Conservation (phyloP, 2,888 invertebrate genomes). For the Pseudeuparius sepicola region DNA sequence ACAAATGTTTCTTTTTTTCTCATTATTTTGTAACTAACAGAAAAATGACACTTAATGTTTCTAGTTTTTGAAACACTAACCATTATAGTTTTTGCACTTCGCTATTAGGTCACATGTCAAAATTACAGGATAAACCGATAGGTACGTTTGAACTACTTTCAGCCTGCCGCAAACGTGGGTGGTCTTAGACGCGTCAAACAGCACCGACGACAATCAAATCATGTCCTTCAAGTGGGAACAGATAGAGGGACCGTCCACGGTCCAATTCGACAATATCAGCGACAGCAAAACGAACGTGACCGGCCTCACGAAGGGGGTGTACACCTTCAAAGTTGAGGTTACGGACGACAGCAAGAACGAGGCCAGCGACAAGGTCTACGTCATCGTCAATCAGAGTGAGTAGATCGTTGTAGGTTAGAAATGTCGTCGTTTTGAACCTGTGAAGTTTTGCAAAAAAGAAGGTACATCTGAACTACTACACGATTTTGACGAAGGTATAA, state of each 20-base stretch:
- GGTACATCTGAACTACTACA: no score
- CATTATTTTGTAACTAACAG: no score
- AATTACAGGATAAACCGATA: no score
- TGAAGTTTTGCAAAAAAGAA: no score
- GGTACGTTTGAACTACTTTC: no score
- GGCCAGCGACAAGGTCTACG: constrained; percentile 59
- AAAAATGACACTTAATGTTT: no score
- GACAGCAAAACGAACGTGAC: constrained; percentile 61
- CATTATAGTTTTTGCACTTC: no score
- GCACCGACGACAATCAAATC: constrained; percentile 70
- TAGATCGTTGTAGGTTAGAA: constrained; percentile 52
- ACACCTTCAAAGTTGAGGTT: constrained; percentile 71
- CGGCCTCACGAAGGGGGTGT: constrained; percentile 72
- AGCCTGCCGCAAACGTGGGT: constrained; percentile 77
- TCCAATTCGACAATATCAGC: constrained; percentile 38
- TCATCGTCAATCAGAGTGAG: constrained; percentile 81
- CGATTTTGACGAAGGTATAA: no score
- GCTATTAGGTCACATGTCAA: no score
- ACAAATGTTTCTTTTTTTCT: no score
- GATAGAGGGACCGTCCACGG: constrained; percentile 56
- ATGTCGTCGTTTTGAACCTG: no score
- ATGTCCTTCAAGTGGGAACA: constrained; percentile 78
- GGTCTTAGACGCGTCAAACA: constrained; percentile 63
- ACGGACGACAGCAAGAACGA: constrained; percentile 76
- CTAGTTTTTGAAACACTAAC: no score